Evolutionary conservation across 1,140 invertebrate genomes (phyloP).

Genomic region (Drosophila funebris): DNA sequence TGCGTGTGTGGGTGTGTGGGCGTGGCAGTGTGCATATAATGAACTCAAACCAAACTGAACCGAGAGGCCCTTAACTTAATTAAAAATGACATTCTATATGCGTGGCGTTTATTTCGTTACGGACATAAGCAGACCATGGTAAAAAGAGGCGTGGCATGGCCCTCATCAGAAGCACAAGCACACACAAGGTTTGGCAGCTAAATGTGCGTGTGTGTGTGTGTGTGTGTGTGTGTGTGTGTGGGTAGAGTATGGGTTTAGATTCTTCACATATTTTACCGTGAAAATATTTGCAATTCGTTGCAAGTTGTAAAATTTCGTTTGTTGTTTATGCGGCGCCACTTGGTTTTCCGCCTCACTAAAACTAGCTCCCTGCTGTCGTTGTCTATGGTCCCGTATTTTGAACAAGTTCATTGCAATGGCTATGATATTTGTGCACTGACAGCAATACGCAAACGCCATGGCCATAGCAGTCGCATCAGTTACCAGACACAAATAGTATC

Average conservation of each 20-base stretch:
- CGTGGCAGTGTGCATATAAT: constrained; percentile 44
- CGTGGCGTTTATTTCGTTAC: constrained; percentile 46
- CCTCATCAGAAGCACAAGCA: constrained; percentile 4
- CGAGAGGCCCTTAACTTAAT: constrained; percentile 77
- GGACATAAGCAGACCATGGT: constrained; percentile 11
- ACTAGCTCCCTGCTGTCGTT: background rate
- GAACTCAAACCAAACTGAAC: constrained; percentile 65
- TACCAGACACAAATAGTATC: constrained; percentile 19
- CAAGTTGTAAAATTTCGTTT: constrained; percentile 56
- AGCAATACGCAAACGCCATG: constrained; percentile 29
- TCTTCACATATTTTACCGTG: constrained; percentile 64
- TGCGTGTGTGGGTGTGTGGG: constrained; percentile 27
- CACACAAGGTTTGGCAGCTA: background rate
- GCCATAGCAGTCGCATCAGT: constrained; percentile 22
- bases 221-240: background rate
- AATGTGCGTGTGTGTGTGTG: background rate
- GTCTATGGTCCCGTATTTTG: constrained; percentile 18
- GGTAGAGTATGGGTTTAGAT: background rate
- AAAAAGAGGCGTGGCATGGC: constrained; percentile 18
- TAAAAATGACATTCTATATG: constrained; percentile 74
- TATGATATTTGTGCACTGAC: background rate
- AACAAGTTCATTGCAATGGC: constrained; percentile 27
- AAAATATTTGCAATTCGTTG: constrained; percentile 65
- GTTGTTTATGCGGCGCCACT: constrained; percentile 50
- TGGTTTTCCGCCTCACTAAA: constrained; percentile 14